Percentiles rank a stretch among this genome's conserved stretches.
Evolutionary conservation across 2,888 invertebrate genomes (phyloP).

Genomic region (Scaeva pyrastri): DNA sequence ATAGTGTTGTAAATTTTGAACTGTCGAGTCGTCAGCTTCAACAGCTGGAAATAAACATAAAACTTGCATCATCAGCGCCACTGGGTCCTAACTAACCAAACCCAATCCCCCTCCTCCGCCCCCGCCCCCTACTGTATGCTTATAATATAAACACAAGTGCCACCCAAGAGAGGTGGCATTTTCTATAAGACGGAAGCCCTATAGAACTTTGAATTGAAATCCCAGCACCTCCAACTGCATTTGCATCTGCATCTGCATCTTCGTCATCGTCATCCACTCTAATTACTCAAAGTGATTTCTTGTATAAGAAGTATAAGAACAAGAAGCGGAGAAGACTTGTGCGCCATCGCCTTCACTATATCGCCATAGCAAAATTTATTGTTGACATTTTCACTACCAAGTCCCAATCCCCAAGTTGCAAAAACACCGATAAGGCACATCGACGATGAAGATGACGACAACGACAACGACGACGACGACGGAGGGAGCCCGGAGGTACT

Average conservation of each 20-base stretch:
- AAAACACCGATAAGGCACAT: conserved; percentile 52
- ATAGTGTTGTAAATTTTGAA: too few relatives aligned
- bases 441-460: not conserved
- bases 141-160: conserved; percentile 58
- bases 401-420: conserved; percentile 17
- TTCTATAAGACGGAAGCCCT: conserved; percentile 37
- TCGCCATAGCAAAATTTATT: conserved; percentile 16
- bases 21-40: not conserved
- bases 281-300: conserved; percentile 67
- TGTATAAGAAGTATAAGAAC: not conserved
- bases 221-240: not conserved
- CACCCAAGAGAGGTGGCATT: conserved; percentile 48
- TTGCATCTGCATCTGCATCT: conserved; percentile 13
- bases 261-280: conserved; percentile 35
- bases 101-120: not conserved
- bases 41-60: conserved; percentile 47
- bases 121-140: not conserved
- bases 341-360: too few relatives aligned
- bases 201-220: conserved; percentile 23
- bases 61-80: conserved; percentile 62
- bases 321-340: not conserved
- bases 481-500: not conserved
- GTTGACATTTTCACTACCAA: conserved; percentile 65
- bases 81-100: too few relatives aligned
- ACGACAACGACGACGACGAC: too few relatives aligned